Conservation (phyloP, 1,140 invertebrate species). For the Aricia agestis region DNA sequence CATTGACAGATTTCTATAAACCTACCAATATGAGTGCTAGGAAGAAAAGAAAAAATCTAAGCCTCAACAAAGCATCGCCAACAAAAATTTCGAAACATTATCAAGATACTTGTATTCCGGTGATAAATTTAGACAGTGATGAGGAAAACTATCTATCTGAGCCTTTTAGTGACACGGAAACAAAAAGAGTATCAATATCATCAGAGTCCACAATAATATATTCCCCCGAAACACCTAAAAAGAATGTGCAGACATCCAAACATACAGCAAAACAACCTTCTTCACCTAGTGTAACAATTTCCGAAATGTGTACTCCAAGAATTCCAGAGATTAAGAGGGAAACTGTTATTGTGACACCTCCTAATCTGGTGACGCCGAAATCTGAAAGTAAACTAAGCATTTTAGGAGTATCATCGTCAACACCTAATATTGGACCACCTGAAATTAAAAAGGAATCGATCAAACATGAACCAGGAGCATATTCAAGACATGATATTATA, state of each 20-base stretch:
- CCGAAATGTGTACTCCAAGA: not conserved
- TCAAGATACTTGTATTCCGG: slow-evolving; percentile 14
- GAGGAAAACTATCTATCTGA: slow-evolving; percentile 33
- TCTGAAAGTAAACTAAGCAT: not conserved
- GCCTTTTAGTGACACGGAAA: not conserved
- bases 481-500: not conserved
- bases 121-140: slow-evolving; percentile 42
- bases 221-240: slow-evolving; percentile 26
- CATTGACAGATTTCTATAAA: slow-evolving; percentile 22
- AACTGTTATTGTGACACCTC: not conserved
- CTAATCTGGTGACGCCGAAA: not conserved
- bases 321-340: not conserved
- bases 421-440: not conserved
- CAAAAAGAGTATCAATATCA: not conserved
- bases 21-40: slow-evolving; percentile 15
- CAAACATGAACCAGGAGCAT: not conserved
- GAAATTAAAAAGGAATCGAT: not conserved
- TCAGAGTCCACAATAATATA: slow-evolving; percentile 29
- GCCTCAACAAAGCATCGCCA: slow-evolving; percentile 22
- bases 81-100: slow-evolving; percentile 29
- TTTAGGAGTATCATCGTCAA: not conserved
- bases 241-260: not conserved
- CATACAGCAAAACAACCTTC: not conserved
- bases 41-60: slow-evolving; percentile 33
- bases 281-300: not conserved